Evolutionary conservation across 2,113 vertebrate genomes (phyloP).

Genomic region (Patagioenas fasciata): DNA sequence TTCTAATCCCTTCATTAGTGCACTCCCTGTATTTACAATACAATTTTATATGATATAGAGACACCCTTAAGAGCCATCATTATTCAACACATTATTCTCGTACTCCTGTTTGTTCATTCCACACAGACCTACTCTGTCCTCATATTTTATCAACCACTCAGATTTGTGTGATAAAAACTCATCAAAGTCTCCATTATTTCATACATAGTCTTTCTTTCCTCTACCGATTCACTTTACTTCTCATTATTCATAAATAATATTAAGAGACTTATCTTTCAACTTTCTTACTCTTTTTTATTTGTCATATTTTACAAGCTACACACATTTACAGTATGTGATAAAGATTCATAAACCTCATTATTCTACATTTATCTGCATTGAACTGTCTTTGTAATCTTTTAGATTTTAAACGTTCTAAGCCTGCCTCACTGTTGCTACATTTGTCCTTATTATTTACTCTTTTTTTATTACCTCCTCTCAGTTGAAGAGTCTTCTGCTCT

Average conservation of each 20-base stretch:
- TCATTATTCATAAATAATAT: constrained; percentile 74
- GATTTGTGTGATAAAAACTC: constrained; percentile 68
- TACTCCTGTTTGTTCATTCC: constrained; percentile 53
- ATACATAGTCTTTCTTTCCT: constrained; percentile 51
- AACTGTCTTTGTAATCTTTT: constrained; percentile 56
- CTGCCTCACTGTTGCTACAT: constrained; percentile 14
- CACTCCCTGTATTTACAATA: constrained; percentile 49
- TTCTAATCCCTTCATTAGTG: constrained; percentile 41
- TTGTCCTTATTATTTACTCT: constrained; percentile 64
- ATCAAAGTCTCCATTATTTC: constrained; percentile 76
- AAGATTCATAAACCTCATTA: constrained; percentile 62
- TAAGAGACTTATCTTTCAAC: constrained; percentile 63
- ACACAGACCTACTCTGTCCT: constrained; percentile 38
- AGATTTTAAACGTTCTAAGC: constrained; percentile 57
- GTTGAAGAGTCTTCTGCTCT: constrained; percentile 19
- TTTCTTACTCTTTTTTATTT: constrained; percentile 46
- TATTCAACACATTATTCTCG: constrained; percentile 19
- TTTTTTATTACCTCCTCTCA: constrained; percentile 36
- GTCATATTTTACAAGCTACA: constrained; percentile 69
- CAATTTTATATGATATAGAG: neutral
- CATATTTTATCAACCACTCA: constrained; percentile 67
- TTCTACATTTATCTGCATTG: constrained; percentile 61
- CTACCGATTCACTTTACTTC: constrained; percentile 63
- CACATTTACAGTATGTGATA: constrained; percentile 59
- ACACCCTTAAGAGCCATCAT: constrained; percentile 30